Evolutionary conservation across 2,797 vertebrate genomes (phyloP).

Genomic region (Tinamus major): DNA sequence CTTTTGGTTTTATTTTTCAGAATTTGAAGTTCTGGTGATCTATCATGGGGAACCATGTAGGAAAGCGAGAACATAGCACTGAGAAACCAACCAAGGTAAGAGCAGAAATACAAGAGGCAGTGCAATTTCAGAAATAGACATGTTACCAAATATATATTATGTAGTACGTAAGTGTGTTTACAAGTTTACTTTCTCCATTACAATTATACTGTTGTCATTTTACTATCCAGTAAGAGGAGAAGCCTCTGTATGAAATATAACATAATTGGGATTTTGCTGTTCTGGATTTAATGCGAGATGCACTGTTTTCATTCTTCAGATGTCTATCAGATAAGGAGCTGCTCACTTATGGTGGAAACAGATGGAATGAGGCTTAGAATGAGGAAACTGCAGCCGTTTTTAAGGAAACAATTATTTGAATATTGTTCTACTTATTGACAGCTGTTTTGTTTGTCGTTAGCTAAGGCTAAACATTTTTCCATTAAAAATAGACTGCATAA

Average conservation of each 20-base stretch:
- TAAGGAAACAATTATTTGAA: not conserved
- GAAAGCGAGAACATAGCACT: constrained; percentile 68
- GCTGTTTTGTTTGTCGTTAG: not conserved
- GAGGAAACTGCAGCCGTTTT: not conserved
- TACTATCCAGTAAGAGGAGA: not conserved
- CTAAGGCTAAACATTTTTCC: not conserved
- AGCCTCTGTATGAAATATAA: not conserved
- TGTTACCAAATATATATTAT: not conserved
- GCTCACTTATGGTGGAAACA: not conserved
- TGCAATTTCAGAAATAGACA: not conserved
- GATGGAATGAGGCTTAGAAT: not conserved
- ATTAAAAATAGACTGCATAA: not conserved
- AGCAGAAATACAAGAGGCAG: not conserved
- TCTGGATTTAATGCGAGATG: not conserved
- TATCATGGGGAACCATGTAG: constrained; percentile 79
- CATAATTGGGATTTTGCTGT: not conserved
- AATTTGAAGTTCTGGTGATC: not conserved
- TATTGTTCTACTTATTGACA: not conserved
- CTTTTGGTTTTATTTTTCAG: constrained; percentile 54
- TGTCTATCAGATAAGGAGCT: not conserved
- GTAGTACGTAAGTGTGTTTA: not conserved
- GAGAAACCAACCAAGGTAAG: constrained; percentile 76
- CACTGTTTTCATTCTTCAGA: not conserved
- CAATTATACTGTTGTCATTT: not conserved
- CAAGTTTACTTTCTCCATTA: not conserved